Evolutionary conservation across 2,797 vertebrate species (phyloP).

Genomic region (Crenichthys baileyi): DNA sequence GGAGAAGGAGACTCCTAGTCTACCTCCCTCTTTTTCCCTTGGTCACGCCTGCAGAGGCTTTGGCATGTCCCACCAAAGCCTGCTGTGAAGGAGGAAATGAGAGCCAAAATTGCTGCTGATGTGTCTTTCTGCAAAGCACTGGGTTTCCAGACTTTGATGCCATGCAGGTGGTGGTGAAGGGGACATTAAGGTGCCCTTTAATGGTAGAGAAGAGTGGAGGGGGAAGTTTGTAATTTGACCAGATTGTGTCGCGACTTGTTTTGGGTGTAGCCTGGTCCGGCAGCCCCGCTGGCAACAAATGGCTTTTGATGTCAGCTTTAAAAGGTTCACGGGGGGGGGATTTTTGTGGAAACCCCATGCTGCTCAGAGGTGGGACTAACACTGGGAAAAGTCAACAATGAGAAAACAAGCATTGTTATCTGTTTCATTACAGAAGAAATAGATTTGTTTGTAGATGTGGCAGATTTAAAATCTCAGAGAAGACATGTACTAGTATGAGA

Average conservation of each 20-base stretch:
- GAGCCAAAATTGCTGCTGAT: constrained; percentile 67
- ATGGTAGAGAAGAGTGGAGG: constrained; percentile 42
- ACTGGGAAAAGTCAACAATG: constrained; percentile 36
- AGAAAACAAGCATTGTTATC: constrained; percentile 16
- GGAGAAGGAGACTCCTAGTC: constrained; percentile 52
- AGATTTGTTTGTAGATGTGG: not conserved
- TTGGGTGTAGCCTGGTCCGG: constrained; percentile 59
- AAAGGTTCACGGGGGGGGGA: constrained; percentile 51
- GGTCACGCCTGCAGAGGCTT: constrained; percentile 34
- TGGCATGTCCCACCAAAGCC: constrained; percentile 53
- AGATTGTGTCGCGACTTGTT: constrained; percentile 60
- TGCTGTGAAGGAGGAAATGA: constrained; percentile 68
- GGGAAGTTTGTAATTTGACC: constrained; percentile 66
- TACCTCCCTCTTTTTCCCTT: constrained; percentile 40
- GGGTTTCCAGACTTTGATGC: constrained; percentile 64
- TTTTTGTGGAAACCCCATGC: constrained; percentile 21
- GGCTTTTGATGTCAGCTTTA: constrained; percentile 68
- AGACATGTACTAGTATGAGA: not conserved
- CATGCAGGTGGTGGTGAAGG: constrained; percentile 57
- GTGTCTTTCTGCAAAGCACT: constrained; percentile 55
- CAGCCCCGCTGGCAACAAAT: constrained; percentile 49
- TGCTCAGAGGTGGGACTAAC: constrained; percentile 51
- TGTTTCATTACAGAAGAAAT: not conserved
- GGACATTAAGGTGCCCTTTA: constrained; percentile 64
- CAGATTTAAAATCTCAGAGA: not conserved